Conservation (phyloP, 2,113 vertebrate species). For the Zosterops hypoxanthus region DNA sequence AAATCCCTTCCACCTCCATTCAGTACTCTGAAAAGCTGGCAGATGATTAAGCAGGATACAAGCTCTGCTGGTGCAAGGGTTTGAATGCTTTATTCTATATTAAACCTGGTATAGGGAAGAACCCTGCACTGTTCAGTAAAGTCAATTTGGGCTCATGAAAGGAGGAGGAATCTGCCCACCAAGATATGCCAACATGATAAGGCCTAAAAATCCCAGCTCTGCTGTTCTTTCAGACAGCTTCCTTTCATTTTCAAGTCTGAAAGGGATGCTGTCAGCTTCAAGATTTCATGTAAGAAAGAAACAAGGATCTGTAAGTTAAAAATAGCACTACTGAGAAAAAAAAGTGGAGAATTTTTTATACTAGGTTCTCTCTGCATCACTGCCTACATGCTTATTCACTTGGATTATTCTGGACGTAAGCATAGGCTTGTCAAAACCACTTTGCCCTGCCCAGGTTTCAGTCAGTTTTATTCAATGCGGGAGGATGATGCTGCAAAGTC, state of each 20-base stretch:
- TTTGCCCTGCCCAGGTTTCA: slow-evolving; percentile 32
- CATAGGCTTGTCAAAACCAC: slow-evolving; percentile 38
- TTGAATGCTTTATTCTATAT: background rate
- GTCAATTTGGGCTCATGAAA: background rate
- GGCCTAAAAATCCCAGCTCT: background rate
- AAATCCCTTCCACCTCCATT: background rate
- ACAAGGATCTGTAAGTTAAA: background rate
- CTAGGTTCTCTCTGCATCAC: background rate
- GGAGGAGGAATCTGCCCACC: background rate
- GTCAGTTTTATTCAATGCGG: slow-evolving; percentile 7
- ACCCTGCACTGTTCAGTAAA: background rate
- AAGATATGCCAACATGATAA: background rate
- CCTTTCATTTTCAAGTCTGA: background rate
- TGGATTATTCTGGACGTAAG: background rate
- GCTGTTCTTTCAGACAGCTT: background rate
- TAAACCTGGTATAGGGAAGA: background rate
- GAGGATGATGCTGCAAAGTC: slow-evolving; percentile 52
- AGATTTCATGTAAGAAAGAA: slow-evolving; percentile 18
- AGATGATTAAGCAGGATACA: background rate
- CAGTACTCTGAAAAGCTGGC: background rate
- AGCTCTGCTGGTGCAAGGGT: background rate
- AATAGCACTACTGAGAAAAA: background rate
- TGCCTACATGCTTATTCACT: slow-evolving; percentile 21
- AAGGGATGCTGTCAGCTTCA: slow-evolving; percentile 23
- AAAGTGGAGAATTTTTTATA: background rate